Evolutionary conservation across 2,888 invertebrate genomes (phyloP).

Genomic region (Chrysina gloriosa): DNA sequence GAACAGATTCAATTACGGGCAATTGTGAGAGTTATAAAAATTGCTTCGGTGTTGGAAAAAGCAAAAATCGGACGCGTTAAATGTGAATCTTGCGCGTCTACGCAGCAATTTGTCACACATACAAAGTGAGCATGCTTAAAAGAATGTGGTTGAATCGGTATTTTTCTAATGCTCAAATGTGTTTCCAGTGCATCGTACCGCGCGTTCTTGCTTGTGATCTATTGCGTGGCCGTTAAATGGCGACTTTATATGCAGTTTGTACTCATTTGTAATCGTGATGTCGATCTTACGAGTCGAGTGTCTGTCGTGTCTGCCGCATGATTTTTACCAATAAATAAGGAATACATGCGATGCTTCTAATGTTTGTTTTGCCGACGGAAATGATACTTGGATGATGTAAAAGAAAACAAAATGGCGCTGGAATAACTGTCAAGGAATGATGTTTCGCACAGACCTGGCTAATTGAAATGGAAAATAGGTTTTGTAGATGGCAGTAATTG

Average conservation of each 20-base stretch:
- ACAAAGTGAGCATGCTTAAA: slow-evolving; percentile 58
- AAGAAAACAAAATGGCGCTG: slow-evolving; percentile 14
- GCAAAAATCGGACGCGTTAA: slow-evolving; percentile 26
- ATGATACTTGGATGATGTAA: background rate
- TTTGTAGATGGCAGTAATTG: slow-evolving; percentile 18
- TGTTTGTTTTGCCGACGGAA: slow-evolving; percentile 40
- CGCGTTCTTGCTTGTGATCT: slow-evolving; percentile 50
- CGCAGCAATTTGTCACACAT: slow-evolving; percentile 59
- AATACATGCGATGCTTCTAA: slow-evolving; percentile 45
- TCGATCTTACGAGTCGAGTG: slow-evolving; percentile 51
- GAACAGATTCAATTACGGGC: slow-evolving; percentile 33
- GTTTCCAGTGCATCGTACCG: slow-evolving; percentile 41
- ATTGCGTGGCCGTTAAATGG: slow-evolving; percentile 52
- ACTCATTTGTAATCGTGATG: slow-evolving; percentile 55
- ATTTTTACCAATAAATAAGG: slow-evolving; percentile 54
- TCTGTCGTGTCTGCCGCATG: slow-evolving; percentile 49
- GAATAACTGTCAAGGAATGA: slow-evolving; percentile 2
- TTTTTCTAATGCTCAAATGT: slow-evolving; percentile 54
- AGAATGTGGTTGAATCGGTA: slow-evolving; percentile 57
- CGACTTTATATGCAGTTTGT: slow-evolving; percentile 55
- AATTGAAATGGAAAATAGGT: slow-evolving; percentile 20
- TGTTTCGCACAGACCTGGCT: slow-evolving; percentile 7
- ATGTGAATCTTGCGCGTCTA: slow-evolving; percentile 56
- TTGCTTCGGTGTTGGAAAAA: slow-evolving; percentile 19
- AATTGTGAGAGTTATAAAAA: slow-evolving; percentile 38